Base-by-base conservation (phyloP, 2,888 invertebrate genomes). In the Eristalis pertinax region DNA sequence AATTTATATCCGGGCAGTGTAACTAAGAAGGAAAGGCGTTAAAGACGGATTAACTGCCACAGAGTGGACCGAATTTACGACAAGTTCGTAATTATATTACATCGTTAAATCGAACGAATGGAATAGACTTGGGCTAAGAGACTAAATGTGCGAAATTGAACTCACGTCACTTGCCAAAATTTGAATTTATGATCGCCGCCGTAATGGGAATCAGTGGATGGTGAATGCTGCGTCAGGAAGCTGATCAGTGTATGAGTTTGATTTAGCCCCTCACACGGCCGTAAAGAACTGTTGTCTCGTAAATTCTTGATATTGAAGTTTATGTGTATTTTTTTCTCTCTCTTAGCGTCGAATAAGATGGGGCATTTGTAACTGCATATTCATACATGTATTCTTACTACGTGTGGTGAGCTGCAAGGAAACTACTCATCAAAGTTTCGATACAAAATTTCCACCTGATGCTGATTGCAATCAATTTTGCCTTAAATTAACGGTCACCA, bases 11-110 rank as follows among this genome's bases (percentile, higher is more conserved):
- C 50, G 50, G 50, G 19, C 50, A 19, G 50, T 19, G 19, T 50
- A 50, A 19, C 50, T 50, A 50, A 19, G 50, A 50, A 19, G 69
- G 68, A 56, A 64, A 76, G 38, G 75, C 41, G 43, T n/a, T 58
- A 58, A 63, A 62, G 58, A 86, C 43, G 63, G 82, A 85, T 86
- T 78, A 67, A 75, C 74, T 58, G 62, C 77, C 65, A 11, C 77
- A 74, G 58, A 82, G 73, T 73, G 77, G 69, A 69, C 62, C 29
- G 68, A 77, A 77, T 85, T 81, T 81, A 85, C 76, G 78, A 70
- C 65, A 72, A 64, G 65, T 62, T 10, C 63, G 74, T 78, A 83
- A 86, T 83, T 86, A 83, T 78, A 75, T 75, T 86, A 83, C 83
- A 75, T 75, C 78, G 19, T 86, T 83, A 86, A 86, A 78, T 67